Evolutionary conservation across 2,113 vertebrate genomes (phyloP).

Genomic region (Sinocyclocheilus anophthalmus): DNA sequence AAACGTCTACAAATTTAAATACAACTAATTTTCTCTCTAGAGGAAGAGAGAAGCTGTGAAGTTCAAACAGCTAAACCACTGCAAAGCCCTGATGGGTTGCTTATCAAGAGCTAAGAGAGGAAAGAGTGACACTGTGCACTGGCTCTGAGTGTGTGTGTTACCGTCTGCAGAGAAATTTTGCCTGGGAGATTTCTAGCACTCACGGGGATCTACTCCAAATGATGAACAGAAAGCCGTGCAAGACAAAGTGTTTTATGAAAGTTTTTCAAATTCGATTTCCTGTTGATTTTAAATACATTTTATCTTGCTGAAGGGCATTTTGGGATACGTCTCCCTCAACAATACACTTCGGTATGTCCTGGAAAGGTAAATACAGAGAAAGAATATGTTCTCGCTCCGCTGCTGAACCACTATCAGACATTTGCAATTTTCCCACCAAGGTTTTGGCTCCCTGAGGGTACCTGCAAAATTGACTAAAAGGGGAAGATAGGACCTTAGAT

Average conservation of each 20-base stretch:
- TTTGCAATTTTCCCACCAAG: constrained; percentile 26
- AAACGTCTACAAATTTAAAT: constrained; percentile 13
- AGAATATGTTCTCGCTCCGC: background rate
- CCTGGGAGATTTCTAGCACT: constrained; percentile 23
- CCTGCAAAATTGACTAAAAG: background rate
- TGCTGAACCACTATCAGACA: background rate
- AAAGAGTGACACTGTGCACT: constrained; percentile 13
- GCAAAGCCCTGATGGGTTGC: constrained; percentile 45
- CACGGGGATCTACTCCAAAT: constrained; percentile 26
- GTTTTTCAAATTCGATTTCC: background rate
- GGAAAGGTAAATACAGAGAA: constrained; percentile 18
- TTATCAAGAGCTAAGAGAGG: constrained; percentile 29
- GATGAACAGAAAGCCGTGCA: background rate
- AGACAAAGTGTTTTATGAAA: background rate
- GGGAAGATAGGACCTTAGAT: background rate
- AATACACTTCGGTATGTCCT: background rate
- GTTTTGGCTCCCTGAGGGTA: background rate
- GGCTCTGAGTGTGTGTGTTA: constrained; percentile 16
- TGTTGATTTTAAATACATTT: constrained; percentile 1
- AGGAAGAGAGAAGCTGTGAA: constrained; percentile 30
- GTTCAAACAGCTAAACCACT: constrained; percentile 38
- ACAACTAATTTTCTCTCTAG: constrained; percentile 1
- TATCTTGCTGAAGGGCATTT: constrained; percentile 1
- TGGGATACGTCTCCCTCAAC: background rate
- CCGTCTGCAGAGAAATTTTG: background rate